Evolutionary conservation across 2,888 invertebrate genomes (phyloP), one percentile per base, ranked within the genome.

Genomic region (Oithona nana): DNA sequence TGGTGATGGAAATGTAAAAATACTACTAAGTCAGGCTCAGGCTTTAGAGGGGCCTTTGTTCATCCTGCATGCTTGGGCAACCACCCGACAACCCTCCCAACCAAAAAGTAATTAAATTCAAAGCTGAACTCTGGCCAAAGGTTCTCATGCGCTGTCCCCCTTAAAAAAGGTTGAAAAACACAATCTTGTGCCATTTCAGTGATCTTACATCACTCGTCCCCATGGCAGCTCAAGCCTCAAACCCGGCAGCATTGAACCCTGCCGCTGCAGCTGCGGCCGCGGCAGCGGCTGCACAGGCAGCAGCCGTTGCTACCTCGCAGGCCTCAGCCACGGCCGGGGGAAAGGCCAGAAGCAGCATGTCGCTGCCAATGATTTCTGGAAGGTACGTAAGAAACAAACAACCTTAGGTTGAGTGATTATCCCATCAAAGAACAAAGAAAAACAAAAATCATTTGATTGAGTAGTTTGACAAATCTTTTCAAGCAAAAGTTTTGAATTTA

Each of bases 231-330:
- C 50, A 49, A 49, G 50, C 50, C 22, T n/a, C 50, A n/a, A 26
- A 16, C 26, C 54, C 22, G 50, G 50, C 50, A 49, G 50, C 50
- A 20, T n/a, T 22, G 22, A 20, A n/a, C 20, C 22, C 50, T 16
- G 24, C 59, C 22, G 59, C 26, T 26, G 22, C 74, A 76, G 29
- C 83, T 83, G 70, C 73, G 83, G 69, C 81, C 81, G 69, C 83
- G 83, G 70, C 86, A 70, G 80, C 80, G 68, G 80, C 77, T n/a
- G 77, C 76, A 30, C 77, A 76, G 6, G 81, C 81, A 16, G 84
- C 83, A 0, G 83, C 83, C 2, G 84, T 84, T 1, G 84, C 84
- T 51, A 84, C 84, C 16, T 6, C 39, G 16, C 39, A 39, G 13
- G 85, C 85, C n/a, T 48, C 24, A 48, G 24, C 50, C 24, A 49